phyloP scores from a whole-genome alignment of 1,140 invertebrate genomes.

The Penaeus vannamei region DNA sequence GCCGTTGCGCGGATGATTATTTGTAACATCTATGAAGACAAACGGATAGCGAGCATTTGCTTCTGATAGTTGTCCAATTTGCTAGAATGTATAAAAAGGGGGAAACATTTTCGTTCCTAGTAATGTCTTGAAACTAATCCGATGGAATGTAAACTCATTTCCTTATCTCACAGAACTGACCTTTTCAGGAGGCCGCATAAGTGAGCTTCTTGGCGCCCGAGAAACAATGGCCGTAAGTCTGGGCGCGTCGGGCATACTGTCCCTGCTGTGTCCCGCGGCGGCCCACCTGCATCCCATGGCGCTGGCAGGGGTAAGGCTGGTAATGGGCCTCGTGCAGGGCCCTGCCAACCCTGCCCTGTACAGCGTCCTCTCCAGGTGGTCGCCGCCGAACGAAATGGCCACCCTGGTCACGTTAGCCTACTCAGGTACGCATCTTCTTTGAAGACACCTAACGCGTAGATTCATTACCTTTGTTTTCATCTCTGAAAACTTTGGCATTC shows the following conservation, averaged over 20 bases:
- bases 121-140: no score
- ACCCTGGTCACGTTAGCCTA: constrained; percentile 6
- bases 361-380: constrained; percentile 39
- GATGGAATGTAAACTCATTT: no score
- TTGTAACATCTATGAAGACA: no score
- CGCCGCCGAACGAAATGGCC: constrained; percentile 10
- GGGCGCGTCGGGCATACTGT: constrained; percentile 4
- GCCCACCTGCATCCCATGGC: constrained; percentile 24
- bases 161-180: no score
- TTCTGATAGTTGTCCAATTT: no score
- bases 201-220: constrained; percentile 12
- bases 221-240: not conserved
- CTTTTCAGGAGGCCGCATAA: constrained; percentile 44
- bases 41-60: no score
- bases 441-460: not conserved
- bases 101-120: no score
- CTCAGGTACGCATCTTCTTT: constrained; percentile 4
- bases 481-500: not conserved
- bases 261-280: constrained; percentile 22
- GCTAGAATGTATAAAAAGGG: no score
- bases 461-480: not conserved
- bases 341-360: constrained; percentile 34
- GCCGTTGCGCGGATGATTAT: no score
- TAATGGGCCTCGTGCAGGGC: constrained; percentile 44
- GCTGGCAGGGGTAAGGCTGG: not conserved